Base-by-base conservation (phyloP, 2,113 vertebrate species). In the Copsychus sechellarum region DNA sequence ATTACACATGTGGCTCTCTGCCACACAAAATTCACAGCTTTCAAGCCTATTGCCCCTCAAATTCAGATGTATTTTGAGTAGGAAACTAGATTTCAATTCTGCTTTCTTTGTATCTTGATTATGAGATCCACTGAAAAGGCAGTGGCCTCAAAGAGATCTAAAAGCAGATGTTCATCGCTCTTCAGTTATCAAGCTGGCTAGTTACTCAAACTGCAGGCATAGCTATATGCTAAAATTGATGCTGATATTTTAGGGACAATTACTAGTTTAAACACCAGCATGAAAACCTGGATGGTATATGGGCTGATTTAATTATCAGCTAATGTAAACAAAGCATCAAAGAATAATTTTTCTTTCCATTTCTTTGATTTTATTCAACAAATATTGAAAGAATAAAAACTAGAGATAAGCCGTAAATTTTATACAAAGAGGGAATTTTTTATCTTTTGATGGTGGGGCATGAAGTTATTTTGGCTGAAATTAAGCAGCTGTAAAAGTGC, bases 401-500 rank as follows among this genome's bases (percentile, higher is more conserved):
- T 71, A 33, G 12, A 65, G 40, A 66, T 60, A 77, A 70, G 8
- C 12, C 13, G 9, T 40, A 31, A 45, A 33, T 79, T 18, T 60
- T 73, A 42, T 18, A 16, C 18, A 88, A 73, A 84, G 34, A 60
- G 3, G 10, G 16, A 69, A 80, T 89, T 77, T 85, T 90, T 34
- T 66, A 54, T 94, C 9, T 92, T 91, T 93, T 80, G 60, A 82
- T 67, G 25, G 18, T 54, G 48, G 24, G 28, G 29, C 29, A 54
- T 43, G 45, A 90, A 91, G 81, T 86, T 72, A 8, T 69, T 72
- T 84, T 81, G 66, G 71, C 66, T 90, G 90, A 58, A 92, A 92
- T 91, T 77, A 86, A 78, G 33, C 28, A 89, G 28, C 53, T 82
- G 34, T 58, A 43, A 74, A 38, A 42, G 13, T 67, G 8, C 4